These are phyloP conservation scores for Naja naja DNA, from an alignment of 2,113 vertebrate genomes.

Conservation along the genomic window DNA sequence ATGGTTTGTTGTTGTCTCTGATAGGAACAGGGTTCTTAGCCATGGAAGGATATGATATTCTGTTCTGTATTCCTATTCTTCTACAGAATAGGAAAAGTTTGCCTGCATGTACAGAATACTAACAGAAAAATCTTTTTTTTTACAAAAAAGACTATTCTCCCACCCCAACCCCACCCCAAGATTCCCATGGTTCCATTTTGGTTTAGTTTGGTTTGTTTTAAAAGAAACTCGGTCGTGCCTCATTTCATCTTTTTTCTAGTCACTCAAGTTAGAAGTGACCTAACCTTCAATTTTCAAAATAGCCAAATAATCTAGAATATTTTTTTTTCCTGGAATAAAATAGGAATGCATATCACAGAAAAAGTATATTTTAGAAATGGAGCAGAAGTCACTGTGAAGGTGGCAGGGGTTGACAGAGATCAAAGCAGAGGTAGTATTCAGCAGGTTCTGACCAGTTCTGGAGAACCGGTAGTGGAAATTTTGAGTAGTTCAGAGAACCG, in stretches of 20 bases:
- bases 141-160: neutral
- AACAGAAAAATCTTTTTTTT: neutral
- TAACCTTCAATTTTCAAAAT: neutral
- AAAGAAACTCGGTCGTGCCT: too few species aligned
- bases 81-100: neutral
- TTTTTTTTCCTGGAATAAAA: neutral
- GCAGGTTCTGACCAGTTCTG: too few species aligned
- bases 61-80: neutral
- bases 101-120: neutral
- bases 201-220: too few species aligned
- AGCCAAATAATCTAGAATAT: neutral
- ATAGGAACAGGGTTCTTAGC: neutral
- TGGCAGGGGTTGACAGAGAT: neutral
- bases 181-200: neutral
- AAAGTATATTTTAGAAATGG: neutral
- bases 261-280: neutral
- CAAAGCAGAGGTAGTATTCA: neutral
- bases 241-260: neutral
- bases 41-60: neutral
- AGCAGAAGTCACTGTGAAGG: neutral
- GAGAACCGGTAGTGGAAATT: too few species aligned
- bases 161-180: rapidly evolving
- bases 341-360: neutral
- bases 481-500: too few species aligned
- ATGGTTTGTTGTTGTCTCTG: neutral